A percentile compares a stretch with the other conserved stretches of the same genome.
These are phyloP conservation scores for Contarinia nasturtii DNA, from an alignment of 1,140 invertebrate genomes.

Conservation along the genomic window DNA sequence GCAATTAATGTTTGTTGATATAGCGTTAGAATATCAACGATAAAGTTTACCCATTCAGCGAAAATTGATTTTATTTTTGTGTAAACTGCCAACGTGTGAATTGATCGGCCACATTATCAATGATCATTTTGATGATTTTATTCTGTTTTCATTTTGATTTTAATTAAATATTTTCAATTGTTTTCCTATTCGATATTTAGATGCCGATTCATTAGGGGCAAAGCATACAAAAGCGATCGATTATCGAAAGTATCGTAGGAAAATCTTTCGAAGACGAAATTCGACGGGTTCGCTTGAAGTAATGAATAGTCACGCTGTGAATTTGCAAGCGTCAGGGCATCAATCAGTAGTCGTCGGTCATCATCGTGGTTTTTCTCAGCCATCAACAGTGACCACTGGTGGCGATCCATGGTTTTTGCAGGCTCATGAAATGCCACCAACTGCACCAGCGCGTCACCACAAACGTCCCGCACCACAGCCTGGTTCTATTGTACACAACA, in stretches of 20 bases:
- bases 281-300: slow-evolving; percentile 4
- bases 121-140: no score
- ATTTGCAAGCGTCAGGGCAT: slow-evolving; percentile 11
- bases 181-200: neutral
- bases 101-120: no score
- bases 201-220: neutral
- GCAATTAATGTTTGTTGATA: no score
- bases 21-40: no score
- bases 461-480: slow-evolving; percentile 22
- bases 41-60: no score
- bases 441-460: slow-evolving; percentile 21
- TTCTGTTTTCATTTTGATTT: neutral
- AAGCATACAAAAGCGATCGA: neutral
- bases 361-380: slow-evolving; percentile 24
- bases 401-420: slow-evolving; percentile 26
- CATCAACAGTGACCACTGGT: slow-evolving; percentile 13
- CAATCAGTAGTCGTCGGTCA: slow-evolving; percentile 23
- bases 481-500: neutral
- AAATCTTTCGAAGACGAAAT: neutral
- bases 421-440: slow-evolving; percentile 23
- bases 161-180: neutral
- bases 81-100: no score
- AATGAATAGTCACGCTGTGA: slow-evolving; percentile 23
- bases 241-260: neutral
- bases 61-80: no score